phyloP scores from a whole-genome alignment of 2,888 invertebrate genomes.

The Clitarchus hookeri region DNA sequence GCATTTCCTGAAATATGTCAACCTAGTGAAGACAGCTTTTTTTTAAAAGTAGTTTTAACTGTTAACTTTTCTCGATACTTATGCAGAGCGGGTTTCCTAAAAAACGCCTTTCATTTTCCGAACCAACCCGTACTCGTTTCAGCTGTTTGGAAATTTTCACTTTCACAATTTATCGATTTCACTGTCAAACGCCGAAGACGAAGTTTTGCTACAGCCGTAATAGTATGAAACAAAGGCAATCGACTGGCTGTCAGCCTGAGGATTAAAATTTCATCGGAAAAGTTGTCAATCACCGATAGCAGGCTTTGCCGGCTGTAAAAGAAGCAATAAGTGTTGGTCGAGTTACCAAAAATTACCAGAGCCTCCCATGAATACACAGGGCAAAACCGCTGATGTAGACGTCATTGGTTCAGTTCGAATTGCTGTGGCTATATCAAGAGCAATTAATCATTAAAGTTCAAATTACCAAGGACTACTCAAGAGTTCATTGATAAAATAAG shows the following conservation, averaged over 20 bases:
- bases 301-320: background rate
- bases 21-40: too few species aligned
- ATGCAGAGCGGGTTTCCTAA: too few species aligned
- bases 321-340: background rate
- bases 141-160: background rate
- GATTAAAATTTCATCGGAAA: conserved; percentile 9
- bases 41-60: too few species aligned
- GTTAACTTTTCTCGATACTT: too few species aligned
- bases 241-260: background rate
- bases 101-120: too few species aligned
- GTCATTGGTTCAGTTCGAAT: background rate
- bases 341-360: background rate
- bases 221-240: background rate
- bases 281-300: background rate
- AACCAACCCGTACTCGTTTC: background rate
- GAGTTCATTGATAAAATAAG: too few species aligned
- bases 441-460: background rate
- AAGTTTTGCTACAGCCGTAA: background rate
- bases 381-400: background rate
- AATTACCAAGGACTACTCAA: background rate
- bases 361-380: background rate
- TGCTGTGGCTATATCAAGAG: background rate
- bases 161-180: background rate
- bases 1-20: too few species aligned
- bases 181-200: background rate